Evolutionary conservation across 2,113 vertebrate genomes (phyloP).

Genomic region (Ammodramus savannarum): DNA sequence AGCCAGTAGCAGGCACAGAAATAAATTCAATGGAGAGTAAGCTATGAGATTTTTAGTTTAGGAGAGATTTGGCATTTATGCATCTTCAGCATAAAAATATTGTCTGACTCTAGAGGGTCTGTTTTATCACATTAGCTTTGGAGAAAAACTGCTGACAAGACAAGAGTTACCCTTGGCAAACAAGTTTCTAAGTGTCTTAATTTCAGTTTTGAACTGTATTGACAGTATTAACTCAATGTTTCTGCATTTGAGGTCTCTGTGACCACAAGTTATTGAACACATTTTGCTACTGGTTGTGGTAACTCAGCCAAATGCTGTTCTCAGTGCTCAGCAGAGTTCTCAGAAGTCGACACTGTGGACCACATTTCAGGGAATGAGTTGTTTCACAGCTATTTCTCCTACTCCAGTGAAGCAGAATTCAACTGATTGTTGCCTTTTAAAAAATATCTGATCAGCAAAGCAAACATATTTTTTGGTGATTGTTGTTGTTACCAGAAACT

Average conservation of each 20-base stretch:
- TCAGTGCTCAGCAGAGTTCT: background rate
- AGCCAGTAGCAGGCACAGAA: background rate
- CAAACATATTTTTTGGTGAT: background rate
- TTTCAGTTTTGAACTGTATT: background rate
- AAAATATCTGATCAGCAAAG: background rate
- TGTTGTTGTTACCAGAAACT: background rate
- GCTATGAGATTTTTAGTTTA: background rate
- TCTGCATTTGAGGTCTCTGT: background rate
- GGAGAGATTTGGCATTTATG: background rate
- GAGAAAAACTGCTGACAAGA: background rate
- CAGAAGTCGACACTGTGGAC: background rate
- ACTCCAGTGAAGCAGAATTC: background rate
- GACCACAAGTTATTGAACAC: background rate
- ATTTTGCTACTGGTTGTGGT: background rate
- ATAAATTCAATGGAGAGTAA: background rate
- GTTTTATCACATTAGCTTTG: background rate
- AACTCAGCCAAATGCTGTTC: background rate
- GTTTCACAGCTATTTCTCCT: background rate
- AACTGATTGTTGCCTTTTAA: background rate
- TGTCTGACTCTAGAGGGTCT: background rate
- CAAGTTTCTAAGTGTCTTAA: background rate
- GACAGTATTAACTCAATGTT: background rate
- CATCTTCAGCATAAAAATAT: background rate
- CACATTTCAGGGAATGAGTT: background rate
- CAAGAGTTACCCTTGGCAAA: background rate